Base-by-base conservation (phyloP, 2,797 vertebrate genomes). In the Falco biarmicus region DNA sequence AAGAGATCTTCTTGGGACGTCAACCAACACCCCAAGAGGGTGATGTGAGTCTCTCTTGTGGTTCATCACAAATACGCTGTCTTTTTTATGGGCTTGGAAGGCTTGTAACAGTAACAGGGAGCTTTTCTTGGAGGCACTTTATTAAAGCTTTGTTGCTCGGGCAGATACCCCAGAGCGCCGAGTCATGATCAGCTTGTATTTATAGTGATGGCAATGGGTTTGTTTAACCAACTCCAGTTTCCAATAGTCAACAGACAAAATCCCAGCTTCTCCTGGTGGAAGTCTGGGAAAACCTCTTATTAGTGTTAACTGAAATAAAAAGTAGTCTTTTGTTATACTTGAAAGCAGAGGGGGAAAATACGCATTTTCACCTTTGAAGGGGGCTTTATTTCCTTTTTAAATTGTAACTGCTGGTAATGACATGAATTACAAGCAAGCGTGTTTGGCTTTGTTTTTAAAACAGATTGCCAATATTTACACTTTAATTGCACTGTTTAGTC, bases 371-470 rank as follows among this genome's bases (percentile, higher is more conserved):
- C 83, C 76, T 94, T 90, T 50, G 80, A 86, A 75, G 21, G 69
- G 76, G 77, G 39, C 10, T 91, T 88, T 59, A 43, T 86, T 92
- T 90, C 90, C 54, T 61, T 84, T 84, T 19, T 4, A 32, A 84
- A 51, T 31, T 14, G 28, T 65, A 73, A 78, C 59, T 51, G 63
- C 65, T 89, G 74, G 32, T 75, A 76, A 41, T 92, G 61, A 39
- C 32, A 28, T 81, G 63, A 84, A 90, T 75, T 78, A 70, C n/a
- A 56, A 89, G 51, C 63, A 9, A 34, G 21, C 1, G 0, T 48
- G 73, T 75, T 87, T 71, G 83, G 65, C 34, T 84, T 94, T 90
- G 93, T 51, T 95, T 95, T 73, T 22, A n/a, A 59, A 93, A n/a
- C 59, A 73, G 80, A 63, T 31, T 87, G 90, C 82, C 80, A 91